Base-by-base conservation (phyloP, 2,888 invertebrate species). In the Latrodectus hesperus region DNA sequence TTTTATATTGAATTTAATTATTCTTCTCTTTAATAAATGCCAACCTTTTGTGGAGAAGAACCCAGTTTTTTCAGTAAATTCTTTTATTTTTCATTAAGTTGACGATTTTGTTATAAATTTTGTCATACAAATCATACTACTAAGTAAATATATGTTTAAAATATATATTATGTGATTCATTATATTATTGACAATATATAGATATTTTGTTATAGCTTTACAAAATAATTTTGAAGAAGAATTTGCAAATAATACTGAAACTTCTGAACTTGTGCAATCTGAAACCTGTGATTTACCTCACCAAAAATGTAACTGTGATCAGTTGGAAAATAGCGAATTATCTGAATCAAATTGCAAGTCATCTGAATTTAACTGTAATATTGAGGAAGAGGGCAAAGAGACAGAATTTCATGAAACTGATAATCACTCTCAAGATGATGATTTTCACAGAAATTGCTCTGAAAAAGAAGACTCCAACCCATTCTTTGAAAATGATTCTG, bases 401-500 rank as follows among this genome's bases (percentile, higher is more conserved):
- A n/a, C 16, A n/a, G 11, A 8, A 38, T 64, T 17, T 22, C 38
- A 26, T 49, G 49, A 53, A 6, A 9, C 17, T 38, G 38, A 14
- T n/a, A 52, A 17, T 10, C 9, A 60, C 6, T 55, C 60, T 55
- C 12, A 14, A 3, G n/a, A 12, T 60, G 60, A 60, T 0, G 55
- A 74, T 17, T 52, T 74, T 14, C 26, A 74, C 17, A 55, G 22
- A 2, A 22, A 53, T 10, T 60, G 51, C 12, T 17, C 55, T 10
- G 52, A 68, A 12, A 70, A 53, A 8, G 76, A 52, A 67, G 65
- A 52, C 11, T 38, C 38, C 12, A 76, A 38, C n/a, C 17, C 79
- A 5, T 60, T 72, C 9, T 38, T 65, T 14, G 65, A 64, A 22
- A 75, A 53, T 55, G 81, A 72, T 22, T 26, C 67, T 49, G 80